These are phyloP conservation scores for Emberiza fucata DNA, from an alignment of 2,113 vertebrate species.

Conservation along the genomic window DNA sequence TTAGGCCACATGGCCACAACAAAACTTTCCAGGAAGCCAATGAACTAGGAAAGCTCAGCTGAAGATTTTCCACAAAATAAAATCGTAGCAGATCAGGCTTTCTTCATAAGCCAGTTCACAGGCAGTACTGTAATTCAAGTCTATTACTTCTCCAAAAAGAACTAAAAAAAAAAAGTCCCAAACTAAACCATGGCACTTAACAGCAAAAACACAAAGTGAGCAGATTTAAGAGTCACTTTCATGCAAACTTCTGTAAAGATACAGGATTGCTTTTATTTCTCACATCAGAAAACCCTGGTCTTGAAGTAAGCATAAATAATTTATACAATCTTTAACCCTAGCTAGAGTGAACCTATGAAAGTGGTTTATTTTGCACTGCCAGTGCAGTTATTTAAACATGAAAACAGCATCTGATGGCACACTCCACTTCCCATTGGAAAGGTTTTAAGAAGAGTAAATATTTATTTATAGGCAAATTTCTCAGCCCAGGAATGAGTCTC, in stretches of 20 bases:
- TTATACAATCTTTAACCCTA: not conserved
- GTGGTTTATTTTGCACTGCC: not conserved
- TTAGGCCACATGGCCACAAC: not conserved
- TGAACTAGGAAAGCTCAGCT: not conserved
- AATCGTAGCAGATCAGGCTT: not conserved
- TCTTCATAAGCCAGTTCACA: not conserved
- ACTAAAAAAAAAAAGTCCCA: not conserved
- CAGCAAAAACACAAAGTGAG: not conserved
- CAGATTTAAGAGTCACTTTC: not conserved
- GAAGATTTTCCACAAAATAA: not conserved
- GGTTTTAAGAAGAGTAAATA: not conserved
- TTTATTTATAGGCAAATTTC: not conserved
- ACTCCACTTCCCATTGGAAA: not conserved
- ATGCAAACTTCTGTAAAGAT: not conserved
- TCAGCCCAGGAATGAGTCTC: not conserved
- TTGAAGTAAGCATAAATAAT: not conserved
- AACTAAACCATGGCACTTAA: not conserved
- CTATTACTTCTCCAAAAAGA: not conserved
- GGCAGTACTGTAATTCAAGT: not conserved
- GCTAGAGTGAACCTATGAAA: not conserved
- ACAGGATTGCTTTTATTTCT: not conserved
- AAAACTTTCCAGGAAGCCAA: slow-evolving; percentile 28
- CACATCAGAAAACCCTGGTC: not conserved
- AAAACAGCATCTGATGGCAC: not conserved
- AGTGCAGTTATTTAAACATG: not conserved